Evolutionary conservation across 2,113 vertebrate genomes (phyloP), one percentile per base, ranked within the genome.

Genomic region (Chaetodon auriga): DNA sequence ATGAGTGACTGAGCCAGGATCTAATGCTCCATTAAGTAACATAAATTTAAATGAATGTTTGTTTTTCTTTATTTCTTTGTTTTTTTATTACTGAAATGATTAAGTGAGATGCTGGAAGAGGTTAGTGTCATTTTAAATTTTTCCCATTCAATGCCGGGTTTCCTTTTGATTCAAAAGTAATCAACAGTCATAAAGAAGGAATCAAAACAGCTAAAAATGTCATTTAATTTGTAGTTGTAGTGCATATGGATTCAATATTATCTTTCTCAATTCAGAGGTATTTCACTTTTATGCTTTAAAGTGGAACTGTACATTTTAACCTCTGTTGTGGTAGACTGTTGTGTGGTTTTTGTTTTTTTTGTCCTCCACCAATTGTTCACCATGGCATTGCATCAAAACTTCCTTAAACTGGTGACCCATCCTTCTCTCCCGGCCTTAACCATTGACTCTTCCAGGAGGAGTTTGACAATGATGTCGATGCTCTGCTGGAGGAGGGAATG

Each of bases 381-480:
- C 48, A 18, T 58, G 30, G 15, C 55, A 10, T 69, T 7, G 13
- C 23, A 48, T 65, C 38, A 35, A n/a, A 66, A 36, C 21, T 78
- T n/a, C 30, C 1, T 72, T 63, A 45, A 55, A 51, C 38, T 25
- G 38, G 54, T 87, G 76, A 84, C 58, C 62, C 19, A 5, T 51
- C 57, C 30, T 69, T 86, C 79, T 84, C 63, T 74, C 41, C 54
- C n/a, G 30, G 71, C 71, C 60, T 87, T 90, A 91, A 93, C 79
- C 82, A 49, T 64, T 88, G 41, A 96, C 72, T 97, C 94, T 97
- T 97, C 90, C 95, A 99, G 98, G 98, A 98, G 94, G 98, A 99
- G 91, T 99, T 99, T 96, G 98, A 99, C 96, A 99, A 99, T 84
- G 98, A 99, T 83, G 98, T 99, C 49, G 98, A 99, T 88, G 98